Evolutionary conservation across 2,797 vertebrate species (phyloP).

Genomic region (Centroberyx gerrardi): DNA sequence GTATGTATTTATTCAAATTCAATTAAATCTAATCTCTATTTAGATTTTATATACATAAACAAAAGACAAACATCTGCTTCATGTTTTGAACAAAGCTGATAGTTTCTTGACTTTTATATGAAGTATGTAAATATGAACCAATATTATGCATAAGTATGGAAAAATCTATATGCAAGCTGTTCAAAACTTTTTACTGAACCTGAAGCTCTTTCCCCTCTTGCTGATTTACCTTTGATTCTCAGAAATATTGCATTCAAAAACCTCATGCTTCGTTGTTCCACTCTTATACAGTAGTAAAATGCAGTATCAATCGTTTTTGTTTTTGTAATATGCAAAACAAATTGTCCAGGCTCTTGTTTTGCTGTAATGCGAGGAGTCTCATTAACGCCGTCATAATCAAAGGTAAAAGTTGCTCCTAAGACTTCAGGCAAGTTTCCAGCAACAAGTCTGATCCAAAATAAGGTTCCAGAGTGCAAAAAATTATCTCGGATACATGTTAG

Average conservation of each 20-base stretch:
- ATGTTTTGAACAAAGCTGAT: too few species aligned
- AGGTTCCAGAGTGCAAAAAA: rapidly evolving
- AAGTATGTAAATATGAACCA: too few species aligned
- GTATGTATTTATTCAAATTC: neutral
- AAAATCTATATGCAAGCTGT: too few species aligned
- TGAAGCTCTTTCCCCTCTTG: neutral
- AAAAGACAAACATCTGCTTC: too few species aligned
- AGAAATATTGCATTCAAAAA: conserved; percentile 48
- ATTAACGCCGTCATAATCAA: rapidly evolving
- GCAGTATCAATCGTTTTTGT: conserved; percentile 53
- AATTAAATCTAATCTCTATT: too few species aligned
- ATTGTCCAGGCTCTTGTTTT: neutral
- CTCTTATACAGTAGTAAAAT: conserved; percentile 53
- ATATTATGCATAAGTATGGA: too few species aligned
- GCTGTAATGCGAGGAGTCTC: rapidly evolving
- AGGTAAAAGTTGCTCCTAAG: conserved; percentile 42
- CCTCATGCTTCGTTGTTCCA: rapidly evolving
- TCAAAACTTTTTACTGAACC: neutral
- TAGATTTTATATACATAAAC: too few species aligned
- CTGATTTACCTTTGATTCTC: conserved; percentile 52
- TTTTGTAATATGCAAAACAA: conserved; percentile 29
- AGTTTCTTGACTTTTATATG: too few species aligned
- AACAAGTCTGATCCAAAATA: conserved; percentile 46
- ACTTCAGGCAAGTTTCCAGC: conserved; percentile 31
- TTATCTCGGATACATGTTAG: neutral